Conservation (phyloP, 2,888 invertebrate genomes). For the Diogma glabrata region DNA sequence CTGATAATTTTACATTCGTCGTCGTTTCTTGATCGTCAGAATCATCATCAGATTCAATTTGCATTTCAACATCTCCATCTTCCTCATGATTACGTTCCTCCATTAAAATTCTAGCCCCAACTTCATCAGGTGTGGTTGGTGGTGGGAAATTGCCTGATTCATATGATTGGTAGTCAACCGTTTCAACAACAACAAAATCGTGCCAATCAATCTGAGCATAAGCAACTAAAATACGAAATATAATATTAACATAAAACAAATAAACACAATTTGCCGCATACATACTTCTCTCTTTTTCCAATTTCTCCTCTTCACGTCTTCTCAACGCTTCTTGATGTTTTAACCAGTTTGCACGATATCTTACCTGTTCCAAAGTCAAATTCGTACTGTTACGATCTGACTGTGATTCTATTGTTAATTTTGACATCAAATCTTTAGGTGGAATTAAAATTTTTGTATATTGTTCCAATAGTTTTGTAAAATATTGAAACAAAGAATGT, state of each 20-base stretch:
- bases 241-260: background rate
- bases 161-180: conserved; percentile 95
- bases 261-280: background rate
- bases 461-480: conserved; percentile 94
- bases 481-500: conserved; percentile 96
- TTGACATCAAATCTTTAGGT: conserved; percentile 76
- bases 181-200: conserved; percentile 99
- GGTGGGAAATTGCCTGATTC: conserved; percentile 95
- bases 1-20: conserved; percentile 44
- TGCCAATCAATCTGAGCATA: conserved; percentile 99
- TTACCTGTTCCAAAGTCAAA: conserved; percentile 72
- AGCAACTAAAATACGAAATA: conserved; percentile 44
- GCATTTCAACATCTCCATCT: conserved; percentile 78
- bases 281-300: conserved; percentile 79
- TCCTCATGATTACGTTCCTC: conserved; percentile 70
- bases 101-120: conserved; percentile 86
- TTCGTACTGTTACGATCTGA: conserved; percentile 42
- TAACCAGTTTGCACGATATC: conserved; percentile 93
- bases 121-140: conserved; percentile 94
- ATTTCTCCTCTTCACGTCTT: conserved; percentile 86
- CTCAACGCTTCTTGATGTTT: conserved; percentile 88
- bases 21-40: conserved; percentile 38
- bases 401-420: conserved; percentile 65
- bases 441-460: conserved; percentile 96
- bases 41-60: conserved; percentile 75